phyloP scores from a whole-genome alignment of 2,888 invertebrate species.

The Lithophane semibrunnea region DNA sequence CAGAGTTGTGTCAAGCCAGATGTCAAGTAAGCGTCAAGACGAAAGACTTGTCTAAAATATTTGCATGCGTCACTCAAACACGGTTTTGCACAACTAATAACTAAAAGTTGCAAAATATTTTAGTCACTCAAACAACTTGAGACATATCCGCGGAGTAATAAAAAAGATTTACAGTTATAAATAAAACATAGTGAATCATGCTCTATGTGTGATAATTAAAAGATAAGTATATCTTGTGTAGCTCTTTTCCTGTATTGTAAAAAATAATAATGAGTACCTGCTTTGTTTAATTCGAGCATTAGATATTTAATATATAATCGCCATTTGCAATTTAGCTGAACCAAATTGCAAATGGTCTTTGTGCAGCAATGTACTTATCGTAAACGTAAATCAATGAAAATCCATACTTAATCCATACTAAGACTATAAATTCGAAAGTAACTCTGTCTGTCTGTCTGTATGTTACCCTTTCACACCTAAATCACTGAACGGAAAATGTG shows the following conservation, averaged over 20 bases:
- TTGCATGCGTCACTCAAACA: slow-evolving; percentile 49
- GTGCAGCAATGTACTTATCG: not conserved
- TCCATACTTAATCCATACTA: too few relatives aligned
- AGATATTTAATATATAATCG: not conserved
- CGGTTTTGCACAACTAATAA: slow-evolving; percentile 58
- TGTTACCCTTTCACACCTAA: too few relatives aligned
- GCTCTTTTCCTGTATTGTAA: slow-evolving; percentile 31
- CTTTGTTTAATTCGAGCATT: not conserved
- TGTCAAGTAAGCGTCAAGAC: slow-evolving; percentile 28
- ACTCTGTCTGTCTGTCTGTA: too few relatives aligned
- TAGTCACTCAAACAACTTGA: slow-evolving; percentile 25
- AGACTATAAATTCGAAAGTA: too few relatives aligned
- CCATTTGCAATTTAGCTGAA: not conserved
- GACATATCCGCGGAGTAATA: slow-evolving; percentile 40
- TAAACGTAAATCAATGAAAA: not conserved
- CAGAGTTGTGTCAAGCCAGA: not conserved
- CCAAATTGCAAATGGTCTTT: not conserved
- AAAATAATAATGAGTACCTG: slow-evolving; percentile 12
- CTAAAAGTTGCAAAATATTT: slow-evolving; percentile 56
- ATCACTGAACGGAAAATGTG: too few relatives aligned
- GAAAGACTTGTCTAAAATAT: slow-evolving; percentile 15
- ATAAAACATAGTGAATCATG: slow-evolving; percentile 40
- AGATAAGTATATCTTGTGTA: slow-evolving; percentile 20
- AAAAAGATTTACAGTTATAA: slow-evolving; percentile 33
- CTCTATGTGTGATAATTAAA: slow-evolving; percentile 31